Base-by-base conservation (phyloP, 2,888 invertebrate genomes). In the Teleogryllus oceanicus region DNA sequence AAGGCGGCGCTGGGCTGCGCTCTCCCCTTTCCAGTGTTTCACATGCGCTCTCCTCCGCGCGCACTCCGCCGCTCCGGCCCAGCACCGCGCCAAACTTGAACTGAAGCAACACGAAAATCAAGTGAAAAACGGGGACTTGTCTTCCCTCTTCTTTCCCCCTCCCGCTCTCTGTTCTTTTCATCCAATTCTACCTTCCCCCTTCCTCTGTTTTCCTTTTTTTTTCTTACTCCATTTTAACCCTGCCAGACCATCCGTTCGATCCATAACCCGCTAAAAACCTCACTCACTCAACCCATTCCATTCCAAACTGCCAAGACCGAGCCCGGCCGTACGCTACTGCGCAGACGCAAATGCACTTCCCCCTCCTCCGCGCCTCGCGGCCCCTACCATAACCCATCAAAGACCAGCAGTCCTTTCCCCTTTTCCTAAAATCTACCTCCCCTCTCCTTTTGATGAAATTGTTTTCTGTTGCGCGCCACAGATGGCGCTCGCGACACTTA, bases 101-200 rank as follows among this genome's bases (percentile, higher is more conserved):
- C 81, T 81, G 81, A 81, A 75, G 80, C 77, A 79, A 79, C 80
- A 80, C 77, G 81, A 81, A 81, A 81, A 81, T 81, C 79, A 76
- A 78, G 81, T 81, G 79, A 81, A 81, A 81, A 81, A 80, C 79
- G 79, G 78, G 78, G 80, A 76, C 78, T 80, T 50, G 77, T 76
- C 74, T 18, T 76, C 79, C 77, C 51, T 78, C 78, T 75, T 79
- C 79, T 74, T 75, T 13, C 51, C 21, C 21, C 49, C 77, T 50
- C 79, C 74, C 76, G 77, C 79, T 75, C 76, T 76, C 79, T 74
- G 74, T 75, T 78, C 80, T 80, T 80, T 74, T 78, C 74, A 74
- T 78, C 77, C 79, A 21, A 77, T 79, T 79, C 74, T 74, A 37
- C 78, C 74, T 75, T 78, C 62, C 78, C 79, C 79, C 79, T 79